Base-by-base conservation (phyloP, 1,140 invertebrate species). In the Asobara japonica region DNA sequence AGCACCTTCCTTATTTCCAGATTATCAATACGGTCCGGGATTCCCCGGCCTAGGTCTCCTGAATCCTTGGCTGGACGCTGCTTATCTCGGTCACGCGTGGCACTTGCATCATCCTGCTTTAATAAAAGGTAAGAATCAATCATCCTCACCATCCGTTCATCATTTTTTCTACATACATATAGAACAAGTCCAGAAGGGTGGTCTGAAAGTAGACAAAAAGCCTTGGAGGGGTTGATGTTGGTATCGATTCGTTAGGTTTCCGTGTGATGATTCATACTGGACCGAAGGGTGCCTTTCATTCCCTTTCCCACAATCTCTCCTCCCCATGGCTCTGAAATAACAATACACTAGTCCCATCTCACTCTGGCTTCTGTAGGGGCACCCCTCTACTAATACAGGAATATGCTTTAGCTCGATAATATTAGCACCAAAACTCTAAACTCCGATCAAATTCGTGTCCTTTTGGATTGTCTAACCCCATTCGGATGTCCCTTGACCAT, bases 31-130 rank as follows among this genome's bases (percentile, higher is more conserved):
- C 66, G 88, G 86, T n/a, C 88, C 89, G 68, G 88, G 88, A 51
- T 91, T 90, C 84, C 81, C 83, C 0, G 91, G 83, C 85, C 89
- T 87, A 0, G 91, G 92, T 29, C 84, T 94, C 20, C 79, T 94
- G 16, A 93, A 91, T 73, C 92, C 93, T 0, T 94, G 93, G 93
- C 82, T 94, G 64, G 94, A 94, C 73, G 91, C 92, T 1, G 91
- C 92, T 0, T 94, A 94, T 80, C 88, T 94, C 80, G 89, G 90
- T 74, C 93, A 93, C 79, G 90, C 92, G 3, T 93, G 93, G 86
- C 89, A 91, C 88, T n/a, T 93, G 91, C 80, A 92, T 87, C 86
- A 91, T 91, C 85, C 89, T 84, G 81, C 88, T 78, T 67, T 92
- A 76, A 77, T 91, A 71, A 88, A 91, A 93, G 88, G 91, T 93